Evolutionary conservation across 2,113 vertebrate genomes (phyloP).

Genomic region (Neomonachus schauinslandi): DNA sequence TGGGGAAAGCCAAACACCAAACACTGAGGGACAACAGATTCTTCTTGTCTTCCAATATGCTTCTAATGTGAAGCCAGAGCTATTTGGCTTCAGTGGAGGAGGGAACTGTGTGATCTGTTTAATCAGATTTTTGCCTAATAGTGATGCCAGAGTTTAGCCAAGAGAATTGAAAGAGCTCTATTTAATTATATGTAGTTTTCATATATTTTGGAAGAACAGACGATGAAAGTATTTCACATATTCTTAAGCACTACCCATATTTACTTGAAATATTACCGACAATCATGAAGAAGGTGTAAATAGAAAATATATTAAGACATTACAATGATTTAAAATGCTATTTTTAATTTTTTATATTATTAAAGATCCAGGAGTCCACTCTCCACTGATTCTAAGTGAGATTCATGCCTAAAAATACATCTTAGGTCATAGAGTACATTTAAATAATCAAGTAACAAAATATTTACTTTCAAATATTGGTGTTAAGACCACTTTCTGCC

Average conservation of each 20-base stretch:
- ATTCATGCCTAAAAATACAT: background rate
- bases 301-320: background rate
- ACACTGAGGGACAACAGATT: background rate
- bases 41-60: background rate
- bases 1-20: background rate
- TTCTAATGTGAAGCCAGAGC: background rate
- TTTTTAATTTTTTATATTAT: slow-evolving; percentile 28
- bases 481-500: background rate
- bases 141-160: background rate
- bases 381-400: background rate
- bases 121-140: slow-evolving; percentile 18
- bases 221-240: slow-evolving; percentile 10
- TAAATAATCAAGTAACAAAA: slow-evolving; percentile 58
- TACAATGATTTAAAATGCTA: background rate
- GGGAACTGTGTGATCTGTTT: background rate
- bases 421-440: background rate
- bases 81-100: background rate
- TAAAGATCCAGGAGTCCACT: background rate
- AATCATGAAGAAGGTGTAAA: background rate
- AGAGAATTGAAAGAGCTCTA: slow-evolving; percentile 27
- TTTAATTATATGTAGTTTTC: slow-evolving; percentile 57
- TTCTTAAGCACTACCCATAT: background rate
- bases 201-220: background rate
- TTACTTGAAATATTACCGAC: slow-evolving; percentile 22
- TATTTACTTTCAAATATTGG: slow-evolving; percentile 1